Evolutionary conservation across 1,140 invertebrate genomes (phyloP), one percentile per base, ranked within the genome.

Genomic region (Drosophila ogumai): DNA sequence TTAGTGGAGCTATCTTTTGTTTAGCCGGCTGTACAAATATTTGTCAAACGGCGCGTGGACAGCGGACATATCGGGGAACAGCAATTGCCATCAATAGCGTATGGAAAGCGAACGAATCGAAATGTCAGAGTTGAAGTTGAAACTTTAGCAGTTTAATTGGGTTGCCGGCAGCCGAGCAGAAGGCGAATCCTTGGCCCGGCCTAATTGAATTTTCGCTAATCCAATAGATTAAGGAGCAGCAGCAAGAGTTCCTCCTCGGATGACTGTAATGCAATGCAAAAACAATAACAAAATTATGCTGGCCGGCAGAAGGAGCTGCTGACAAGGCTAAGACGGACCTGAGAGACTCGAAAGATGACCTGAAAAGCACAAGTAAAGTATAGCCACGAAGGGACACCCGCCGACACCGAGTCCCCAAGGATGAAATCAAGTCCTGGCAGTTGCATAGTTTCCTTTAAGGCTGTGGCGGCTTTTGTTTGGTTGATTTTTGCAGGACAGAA

Each of bases 251-350:
- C 54, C 75, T 61, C 19, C 47, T 31, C 34, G 25, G 55, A 58
- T 65, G 63, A 19, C 32, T 58, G 66, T 75, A 79, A 79, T 82
- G 85, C 80, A 88, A 84, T 77, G 76, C 71, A 82, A 69, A 81
- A 86, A 87, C 84, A 87, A 87, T 84, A 88, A 87, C 85, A 88
- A 87, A 80, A 84, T 88, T 88, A 88, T 84, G 72, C 80, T 71
- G 50, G 25, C 44, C 52, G 55, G 17, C 63, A 56, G 38, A 25
- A 54, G 46, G 31, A 50, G 59, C 80, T 47, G 34, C 64, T 75
- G 81, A 84, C 81, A 81, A 60, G 72, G 47, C 56, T 44, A 31
- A 44, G 64, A 44, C 44, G 31, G 41, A 59, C 68, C 54, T 54
- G 19, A 13, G 61, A 43, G 43, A 50, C 43, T 36, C 3, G 31